phyloP scores from a whole-genome alignment of 1,140 invertebrate genomes.

The Melipona quadrifasciata region DNA sequence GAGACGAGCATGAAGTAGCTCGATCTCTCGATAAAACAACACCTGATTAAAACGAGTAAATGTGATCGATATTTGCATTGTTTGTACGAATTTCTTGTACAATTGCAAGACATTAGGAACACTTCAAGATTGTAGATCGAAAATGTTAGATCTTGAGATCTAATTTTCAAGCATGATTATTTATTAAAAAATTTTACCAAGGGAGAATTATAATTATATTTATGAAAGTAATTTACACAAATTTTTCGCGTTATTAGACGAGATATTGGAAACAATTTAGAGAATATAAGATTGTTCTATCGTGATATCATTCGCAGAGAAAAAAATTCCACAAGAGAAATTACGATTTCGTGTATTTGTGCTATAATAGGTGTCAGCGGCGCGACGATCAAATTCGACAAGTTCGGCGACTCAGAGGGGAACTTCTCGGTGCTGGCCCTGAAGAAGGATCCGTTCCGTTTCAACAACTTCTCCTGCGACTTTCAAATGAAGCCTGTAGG shows the following conservation, averaged over 20 bases:
- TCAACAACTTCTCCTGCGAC: slow-evolving; percentile 86
- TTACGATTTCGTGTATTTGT: background rate
- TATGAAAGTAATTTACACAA: too few species aligned
- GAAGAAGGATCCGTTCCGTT: slow-evolving; percentile 81
- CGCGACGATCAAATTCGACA: slow-evolving; percentile 93
- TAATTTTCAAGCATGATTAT: too few species aligned
- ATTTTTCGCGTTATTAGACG: too few species aligned
- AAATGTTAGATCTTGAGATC: background rate
- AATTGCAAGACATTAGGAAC: background rate
- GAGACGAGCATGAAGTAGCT: slow-evolving; percentile 27
- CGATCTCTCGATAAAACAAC: slow-evolving; percentile 1
- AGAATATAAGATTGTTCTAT: too few species aligned
- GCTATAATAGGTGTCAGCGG: slow-evolving; percentile 92
- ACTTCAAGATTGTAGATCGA: too few species aligned
- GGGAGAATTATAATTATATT: too few species aligned
- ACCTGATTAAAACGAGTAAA: slow-evolving; percentile 19
- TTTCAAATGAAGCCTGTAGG: slow-evolving; percentile 91
- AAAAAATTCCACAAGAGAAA: background rate
- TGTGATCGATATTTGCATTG: background rate
- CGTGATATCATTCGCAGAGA: too few species aligned
- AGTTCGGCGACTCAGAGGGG: slow-evolving; percentile 96
- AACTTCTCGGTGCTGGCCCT: slow-evolving; percentile 96
- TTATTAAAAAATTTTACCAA: background rate
- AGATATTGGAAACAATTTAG: too few species aligned
- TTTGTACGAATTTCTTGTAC: background rate